Conservation (phyloP, 1,140 invertebrate genomes). For the Neodiprion pinetum region DNA sequence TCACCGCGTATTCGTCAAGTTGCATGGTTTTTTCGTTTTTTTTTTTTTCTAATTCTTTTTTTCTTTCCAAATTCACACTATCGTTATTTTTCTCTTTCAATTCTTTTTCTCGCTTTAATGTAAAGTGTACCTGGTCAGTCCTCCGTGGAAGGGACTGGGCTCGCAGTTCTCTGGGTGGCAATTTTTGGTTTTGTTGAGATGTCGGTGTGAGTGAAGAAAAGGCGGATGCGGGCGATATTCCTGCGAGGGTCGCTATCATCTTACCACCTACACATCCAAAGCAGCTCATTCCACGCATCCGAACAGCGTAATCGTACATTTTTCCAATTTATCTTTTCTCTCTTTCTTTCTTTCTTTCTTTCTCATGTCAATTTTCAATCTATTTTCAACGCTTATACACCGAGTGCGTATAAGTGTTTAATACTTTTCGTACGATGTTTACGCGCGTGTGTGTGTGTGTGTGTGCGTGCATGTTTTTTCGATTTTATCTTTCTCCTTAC, state of each 20-base stretch:
- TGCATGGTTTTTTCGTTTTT: too few species aligned
- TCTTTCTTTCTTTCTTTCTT: slow-evolving; percentile 24
- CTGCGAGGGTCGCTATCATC: slow-evolving; percentile 44
- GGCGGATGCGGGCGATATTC: slow-evolving; percentile 42
- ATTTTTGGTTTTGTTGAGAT: slow-evolving; percentile 43
- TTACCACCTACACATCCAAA: slow-evolving; percentile 59
- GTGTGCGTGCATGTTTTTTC: too few species aligned
- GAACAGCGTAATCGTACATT: slow-evolving; percentile 17
- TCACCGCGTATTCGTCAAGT: too few species aligned
- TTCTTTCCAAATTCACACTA: too few species aligned
- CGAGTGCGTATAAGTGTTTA: too few species aligned
- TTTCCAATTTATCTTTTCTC: slow-evolving; percentile 2
- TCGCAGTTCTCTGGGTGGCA: slow-evolving; percentile 41
- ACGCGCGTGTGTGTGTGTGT: background rate
- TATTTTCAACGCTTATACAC: background rate
- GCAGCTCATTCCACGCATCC: slow-evolving; percentile 60
- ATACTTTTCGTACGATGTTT: background rate
- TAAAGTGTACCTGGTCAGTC: slow-evolving; percentile 52
- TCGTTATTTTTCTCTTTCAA: too few species aligned
- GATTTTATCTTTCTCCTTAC: too few species aligned
- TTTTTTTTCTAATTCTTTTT: too few species aligned
- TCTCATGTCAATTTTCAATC: slow-evolving; percentile 33
- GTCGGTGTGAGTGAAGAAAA: slow-evolving; percentile 35
- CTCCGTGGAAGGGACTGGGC: slow-evolving; percentile 39
- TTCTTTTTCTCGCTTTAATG: background rate